Conservation (phyloP, 2,113 vertebrate genomes). For the Paramormyrops kingsleyae region DNA sequence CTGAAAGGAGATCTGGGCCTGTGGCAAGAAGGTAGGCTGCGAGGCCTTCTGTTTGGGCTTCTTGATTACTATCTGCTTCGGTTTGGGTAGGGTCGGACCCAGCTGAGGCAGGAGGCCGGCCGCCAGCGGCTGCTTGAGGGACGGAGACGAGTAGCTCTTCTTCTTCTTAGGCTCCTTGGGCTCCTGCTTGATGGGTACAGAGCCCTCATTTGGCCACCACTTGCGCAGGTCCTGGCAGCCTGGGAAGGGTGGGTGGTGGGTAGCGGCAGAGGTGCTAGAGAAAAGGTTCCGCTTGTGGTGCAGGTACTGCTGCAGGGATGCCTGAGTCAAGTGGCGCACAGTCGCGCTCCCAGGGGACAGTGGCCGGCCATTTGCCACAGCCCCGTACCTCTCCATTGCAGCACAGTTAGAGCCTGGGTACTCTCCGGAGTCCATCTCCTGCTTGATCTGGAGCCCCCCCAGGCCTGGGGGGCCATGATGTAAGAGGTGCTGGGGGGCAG, state of each 20-base stretch:
- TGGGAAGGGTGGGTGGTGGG: slow-evolving; percentile 25
- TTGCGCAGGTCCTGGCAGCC: slow-evolving; percentile 64
- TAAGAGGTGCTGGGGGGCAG: slow-evolving; percentile 47
- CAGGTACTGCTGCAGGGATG: slow-evolving; percentile 90
- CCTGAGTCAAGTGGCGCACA: slow-evolving; percentile 81
- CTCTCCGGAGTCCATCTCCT: slow-evolving; percentile 56
- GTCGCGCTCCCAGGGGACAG: slow-evolving; percentile 53
- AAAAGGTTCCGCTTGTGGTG: slow-evolving; percentile 92
- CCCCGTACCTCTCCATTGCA: slow-evolving; percentile 50
- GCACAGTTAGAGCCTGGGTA: slow-evolving; percentile 39
- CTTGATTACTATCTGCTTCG: slow-evolving; percentile 84
- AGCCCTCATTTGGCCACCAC: slow-evolving; percentile 69
- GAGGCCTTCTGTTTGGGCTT: slow-evolving; percentile 81
- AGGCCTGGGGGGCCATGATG: slow-evolving; percentile 32
- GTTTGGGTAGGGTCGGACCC: slow-evolving; percentile 58
- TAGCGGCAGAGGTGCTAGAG: slow-evolving; percentile 53
- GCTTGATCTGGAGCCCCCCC: slow-evolving; percentile 53
- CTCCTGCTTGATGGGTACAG: slow-evolving; percentile 67
- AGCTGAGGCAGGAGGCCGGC: slow-evolving; percentile 40
- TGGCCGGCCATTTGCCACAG: slow-evolving; percentile 47
- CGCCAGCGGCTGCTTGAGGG: slow-evolving; percentile 49
- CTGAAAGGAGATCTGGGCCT: slow-evolving; percentile 74
- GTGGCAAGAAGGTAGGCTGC: slow-evolving; percentile 76
- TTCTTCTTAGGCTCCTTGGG: slow-evolving; percentile 84
- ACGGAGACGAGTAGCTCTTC: slow-evolving; percentile 57